phyloP scores from a whole-genome alignment of 2,113 vertebrate species.

The Fulica atra region DNA sequence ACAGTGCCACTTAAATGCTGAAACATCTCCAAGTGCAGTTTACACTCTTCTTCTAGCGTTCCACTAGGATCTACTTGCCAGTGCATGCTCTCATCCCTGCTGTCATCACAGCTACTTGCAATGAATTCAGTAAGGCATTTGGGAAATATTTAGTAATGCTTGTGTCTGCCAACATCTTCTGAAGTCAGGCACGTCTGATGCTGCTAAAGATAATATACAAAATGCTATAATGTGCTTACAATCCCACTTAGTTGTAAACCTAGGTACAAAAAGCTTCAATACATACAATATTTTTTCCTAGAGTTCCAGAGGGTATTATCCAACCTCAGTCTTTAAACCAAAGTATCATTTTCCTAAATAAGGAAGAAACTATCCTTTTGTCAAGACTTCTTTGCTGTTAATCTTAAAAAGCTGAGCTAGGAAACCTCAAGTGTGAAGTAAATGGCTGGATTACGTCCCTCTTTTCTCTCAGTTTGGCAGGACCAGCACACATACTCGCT shows the following conservation, averaged over 20 bases:
- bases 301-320: not conserved
- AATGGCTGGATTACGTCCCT: not conserved
- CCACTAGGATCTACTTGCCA: not conserved
- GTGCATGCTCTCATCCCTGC: not conserved
- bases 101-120: not conserved
- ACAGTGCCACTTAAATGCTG: not conserved
- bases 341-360: not conserved
- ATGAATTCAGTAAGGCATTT: not conserved
- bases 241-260: not conserved
- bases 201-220: not conserved
- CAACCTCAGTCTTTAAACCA: not conserved
- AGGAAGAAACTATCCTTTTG: not conserved
- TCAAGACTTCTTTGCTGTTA: not conserved
- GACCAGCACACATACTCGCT: not conserved
- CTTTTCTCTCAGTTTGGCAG: not conserved
- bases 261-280: not conserved
- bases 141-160: not conserved
- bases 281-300: not conserved
- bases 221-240: not conserved
- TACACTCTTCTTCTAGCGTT: not conserved
- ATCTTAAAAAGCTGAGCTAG: not conserved
- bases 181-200: not conserved
- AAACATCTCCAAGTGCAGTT: not conserved
- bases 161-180: not conserved
- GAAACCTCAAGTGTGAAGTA: not conserved